A percentile compares a stretch with the other conserved stretches of the same genome.
Evolutionary conservation across 2,797 vertebrate species (phyloP).

Genomic region (Zenarchopterus dispar): DNA sequence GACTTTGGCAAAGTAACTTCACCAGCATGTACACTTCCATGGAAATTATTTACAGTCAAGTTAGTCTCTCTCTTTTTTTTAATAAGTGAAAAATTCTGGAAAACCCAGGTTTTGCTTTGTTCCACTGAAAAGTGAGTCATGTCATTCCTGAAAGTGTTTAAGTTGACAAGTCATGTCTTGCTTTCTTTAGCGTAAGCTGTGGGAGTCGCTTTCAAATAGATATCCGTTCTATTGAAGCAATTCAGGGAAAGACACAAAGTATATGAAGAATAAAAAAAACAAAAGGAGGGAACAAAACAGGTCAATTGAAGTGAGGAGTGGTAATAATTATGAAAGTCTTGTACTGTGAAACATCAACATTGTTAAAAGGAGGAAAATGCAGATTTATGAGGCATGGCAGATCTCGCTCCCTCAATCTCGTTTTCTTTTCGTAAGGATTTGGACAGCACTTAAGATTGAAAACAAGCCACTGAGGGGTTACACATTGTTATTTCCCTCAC

Average conservation of each 20-base stretch:
- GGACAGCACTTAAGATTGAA: constrained; percentile 27
- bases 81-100: background rate
- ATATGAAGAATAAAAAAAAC: background rate
- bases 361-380: constrained; percentile 40
- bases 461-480: constrained; percentile 39
- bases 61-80: no score
- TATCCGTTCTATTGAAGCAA: background rate
- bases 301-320: background rate
- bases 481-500: constrained; percentile 31
- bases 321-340: constrained; percentile 31
- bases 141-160: background rate
- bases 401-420: constrained; percentile 9
- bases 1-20: no score
- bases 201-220: background rate
- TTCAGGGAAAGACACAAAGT: background rate
- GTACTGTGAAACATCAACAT: constrained; percentile 15
- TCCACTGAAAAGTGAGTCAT: constrained; percentile 1
- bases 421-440: constrained; percentile 1
- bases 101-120: background rate
- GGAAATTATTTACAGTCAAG: no score
- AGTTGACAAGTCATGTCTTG: constrained; percentile 2
- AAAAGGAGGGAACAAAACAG: background rate
- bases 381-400: constrained; percentile 56
- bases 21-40: no score
- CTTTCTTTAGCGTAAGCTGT: background rate